Percentiles rank a stretch among this genome's conserved stretches.
phyloP scores from a whole-genome alignment of 2,888 invertebrate genomes.

The Mythimna impura region DNA sequence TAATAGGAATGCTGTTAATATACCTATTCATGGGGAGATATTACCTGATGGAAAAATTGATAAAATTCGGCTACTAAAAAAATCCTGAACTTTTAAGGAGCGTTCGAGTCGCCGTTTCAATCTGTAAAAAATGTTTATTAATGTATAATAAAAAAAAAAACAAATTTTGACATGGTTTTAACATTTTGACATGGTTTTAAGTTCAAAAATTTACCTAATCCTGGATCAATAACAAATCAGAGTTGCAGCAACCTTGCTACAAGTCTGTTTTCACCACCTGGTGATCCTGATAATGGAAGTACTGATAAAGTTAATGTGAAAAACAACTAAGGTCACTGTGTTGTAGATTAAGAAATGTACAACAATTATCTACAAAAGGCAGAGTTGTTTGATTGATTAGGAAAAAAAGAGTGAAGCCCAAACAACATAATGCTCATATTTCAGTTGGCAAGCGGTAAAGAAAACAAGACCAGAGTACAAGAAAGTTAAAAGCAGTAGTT shows the following conservation, averaged over 20 bases:
- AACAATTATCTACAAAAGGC: slow-evolving; percentile 31
- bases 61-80: neutral
- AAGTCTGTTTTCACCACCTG: too few relatives aligned
- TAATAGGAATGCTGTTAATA: too few relatives aligned
- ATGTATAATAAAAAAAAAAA: neutral
- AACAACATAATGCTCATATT: slow-evolving; percentile 37
- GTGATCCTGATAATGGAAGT: neutral
- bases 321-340: slow-evolving; percentile 8
- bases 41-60: too few relatives aligned
- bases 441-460: slow-evolving; percentile 33
- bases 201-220: neutral
- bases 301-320: neutral
- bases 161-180: neutral
- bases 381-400: slow-evolving; percentile 29
- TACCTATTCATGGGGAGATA: too few relatives aligned
- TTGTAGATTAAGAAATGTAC: slow-evolving; percentile 15
- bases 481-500: slow-evolving; percentile 55
- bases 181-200: too few relatives aligned
- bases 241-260: neutral
- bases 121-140: neutral
- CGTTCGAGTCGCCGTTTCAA: neutral
- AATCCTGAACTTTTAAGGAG: neutral
- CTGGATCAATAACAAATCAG: neutral
- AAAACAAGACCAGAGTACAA: slow-evolving; percentile 49
- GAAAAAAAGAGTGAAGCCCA: slow-evolving; percentile 26